phyloP scores from a whole-genome alignment of 2,113 vertebrate genomes.

The Lophotis ruficrista region DNA sequence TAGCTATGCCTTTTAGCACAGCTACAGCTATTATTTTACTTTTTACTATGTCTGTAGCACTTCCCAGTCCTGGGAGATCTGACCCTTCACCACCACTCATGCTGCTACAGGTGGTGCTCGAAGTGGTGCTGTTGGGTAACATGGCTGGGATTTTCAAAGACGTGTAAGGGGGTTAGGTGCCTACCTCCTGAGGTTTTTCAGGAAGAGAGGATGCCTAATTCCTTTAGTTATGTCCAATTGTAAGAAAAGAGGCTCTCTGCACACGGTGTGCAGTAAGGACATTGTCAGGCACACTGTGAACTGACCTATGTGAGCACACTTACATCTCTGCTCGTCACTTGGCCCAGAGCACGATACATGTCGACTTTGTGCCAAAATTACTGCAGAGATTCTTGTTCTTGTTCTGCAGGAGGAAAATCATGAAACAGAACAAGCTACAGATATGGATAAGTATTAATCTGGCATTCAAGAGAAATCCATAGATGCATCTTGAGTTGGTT shows the following conservation, averaged over 20 bases:
- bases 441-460: slow-evolving; percentile 14
- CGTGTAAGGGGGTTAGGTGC: not conserved
- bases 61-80: not conserved
- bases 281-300: not conserved
- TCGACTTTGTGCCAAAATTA: not conserved
- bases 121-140: not conserved
- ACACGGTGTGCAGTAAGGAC: fast-evolving
- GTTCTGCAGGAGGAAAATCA: not conserved
- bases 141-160: not conserved
- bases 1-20: not conserved
- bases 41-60: not conserved
- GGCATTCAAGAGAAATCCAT: slow-evolving; percentile 3
- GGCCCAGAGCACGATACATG: not conserved
- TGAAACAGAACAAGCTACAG: slow-evolving; percentile 1
- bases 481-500: not conserved
- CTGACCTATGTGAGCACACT: not conserved
- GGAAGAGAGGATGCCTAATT: not conserved
- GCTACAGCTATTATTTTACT: not conserved
- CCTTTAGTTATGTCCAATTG: not conserved
- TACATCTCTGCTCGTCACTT: not conserved
- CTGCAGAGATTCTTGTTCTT: not conserved
- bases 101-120: not conserved
- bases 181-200: not conserved
- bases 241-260: not conserved
- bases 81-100: not conserved